Percentiles rank a stretch among this genome's conserved stretches.
Evolutionary conservation across 2,888 invertebrate genomes (phyloP).

Genomic region (Pachydiplax longipennis): DNA sequence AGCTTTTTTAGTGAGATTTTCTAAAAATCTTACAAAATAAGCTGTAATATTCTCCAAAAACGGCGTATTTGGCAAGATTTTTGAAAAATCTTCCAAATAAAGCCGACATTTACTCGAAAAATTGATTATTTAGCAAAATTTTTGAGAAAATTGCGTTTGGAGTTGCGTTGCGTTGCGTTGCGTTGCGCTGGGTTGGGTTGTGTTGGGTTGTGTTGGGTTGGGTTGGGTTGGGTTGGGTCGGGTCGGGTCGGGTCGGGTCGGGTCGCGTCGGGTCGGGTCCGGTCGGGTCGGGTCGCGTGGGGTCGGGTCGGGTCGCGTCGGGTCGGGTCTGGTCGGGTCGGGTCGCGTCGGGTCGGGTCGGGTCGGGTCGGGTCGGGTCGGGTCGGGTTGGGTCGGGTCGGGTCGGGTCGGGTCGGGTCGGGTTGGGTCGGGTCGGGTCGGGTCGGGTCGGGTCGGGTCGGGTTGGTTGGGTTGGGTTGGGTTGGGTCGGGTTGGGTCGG

Average conservation of each 20-base stretch:
- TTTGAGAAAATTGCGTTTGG: too few species aligned
- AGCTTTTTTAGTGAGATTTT: neutral
- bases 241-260: neutral
- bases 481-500: conserved; percentile 2
- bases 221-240: neutral
- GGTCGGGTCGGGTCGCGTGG: neutral
- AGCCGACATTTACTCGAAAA: too few species aligned
- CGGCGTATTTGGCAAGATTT: too few species aligned
- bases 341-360: neutral
- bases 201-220: neutral
- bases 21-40: too few species aligned
- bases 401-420: neutral
- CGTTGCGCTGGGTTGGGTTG: conserved; percentile 11
- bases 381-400: neutral
- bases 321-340: too few species aligned
- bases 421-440: neutral
- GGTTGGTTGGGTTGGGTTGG: too few species aligned
- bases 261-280: neutral
- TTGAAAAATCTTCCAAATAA: too few species aligned
- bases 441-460: too few species aligned
- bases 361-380: neutral
- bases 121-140: too few species aligned
- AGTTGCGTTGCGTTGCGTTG: conserved; percentile 33
- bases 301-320: neutral
- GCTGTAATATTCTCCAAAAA: too few species aligned